These are phyloP conservation scores for Drosophila kepulauana DNA, from an alignment of 1,140 invertebrate species.

Conservation along the genomic window DNA sequence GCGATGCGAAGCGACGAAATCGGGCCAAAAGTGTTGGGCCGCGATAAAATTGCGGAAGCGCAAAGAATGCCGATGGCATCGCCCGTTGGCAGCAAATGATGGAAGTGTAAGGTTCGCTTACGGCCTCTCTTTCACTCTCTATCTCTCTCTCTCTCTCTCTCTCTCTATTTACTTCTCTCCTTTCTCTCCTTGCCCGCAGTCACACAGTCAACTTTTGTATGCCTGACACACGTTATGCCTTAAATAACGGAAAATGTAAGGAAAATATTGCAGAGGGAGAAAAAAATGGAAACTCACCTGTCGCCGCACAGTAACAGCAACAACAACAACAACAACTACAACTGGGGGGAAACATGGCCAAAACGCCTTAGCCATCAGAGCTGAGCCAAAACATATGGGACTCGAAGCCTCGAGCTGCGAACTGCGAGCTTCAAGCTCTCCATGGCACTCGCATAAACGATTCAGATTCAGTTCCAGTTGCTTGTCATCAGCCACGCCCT, in stretches of 20 bases:
- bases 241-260: slow-evolving; percentile 53
- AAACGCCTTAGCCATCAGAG: slow-evolving; percentile 50
- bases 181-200: neutral
- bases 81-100: slow-evolving; percentile 34
- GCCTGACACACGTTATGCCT: slow-evolving; percentile 62
- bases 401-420: neutral
- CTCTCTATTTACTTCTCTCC: too few species aligned
- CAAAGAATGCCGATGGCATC: slow-evolving; percentile 79
- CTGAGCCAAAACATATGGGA: slow-evolving; percentile 31
- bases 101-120: slow-evolving; percentile 21
- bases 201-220: slow-evolving; percentile 54
- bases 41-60: slow-evolving; percentile 81
- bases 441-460: slow-evolving; percentile 60
- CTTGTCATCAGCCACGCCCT: neutral
- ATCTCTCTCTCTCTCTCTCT: neutral
- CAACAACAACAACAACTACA: slow-evolving; percentile 10
- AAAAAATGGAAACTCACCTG: slow-evolving; percentile 74
- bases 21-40: slow-evolving; percentile 58
- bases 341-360: slow-evolving; percentile 37
- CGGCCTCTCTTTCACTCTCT: neutral
- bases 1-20: slow-evolving; percentile 33
- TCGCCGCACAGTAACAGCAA: slow-evolving; percentile 46
- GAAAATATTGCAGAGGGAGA: slow-evolving; percentile 10
- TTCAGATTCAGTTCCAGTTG: slow-evolving; percentile 54
- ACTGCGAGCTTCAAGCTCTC: slow-evolving; percentile 5